Conservation (phyloP, 2,797 vertebrate species). For the Spondyliosoma cantharus region DNA sequence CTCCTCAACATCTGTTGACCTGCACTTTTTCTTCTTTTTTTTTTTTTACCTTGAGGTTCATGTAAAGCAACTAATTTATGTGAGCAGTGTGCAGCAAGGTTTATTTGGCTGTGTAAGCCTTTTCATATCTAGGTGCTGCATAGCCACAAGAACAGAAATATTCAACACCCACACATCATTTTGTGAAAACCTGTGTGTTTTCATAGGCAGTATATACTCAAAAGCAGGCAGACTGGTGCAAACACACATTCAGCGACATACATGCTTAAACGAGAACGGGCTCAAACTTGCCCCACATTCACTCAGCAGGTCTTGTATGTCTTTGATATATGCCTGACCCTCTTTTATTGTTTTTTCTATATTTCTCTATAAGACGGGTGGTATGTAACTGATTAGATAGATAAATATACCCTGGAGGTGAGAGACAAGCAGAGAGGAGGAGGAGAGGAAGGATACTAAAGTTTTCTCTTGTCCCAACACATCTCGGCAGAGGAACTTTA, state of each 20-base stretch:
- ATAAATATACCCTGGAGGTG: slow-evolving; percentile 79
- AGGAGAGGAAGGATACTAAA: slow-evolving; percentile 66
- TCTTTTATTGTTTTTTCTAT: slow-evolving; percentile 82
- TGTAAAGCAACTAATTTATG: slow-evolving; percentile 34
- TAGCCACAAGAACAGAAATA: slow-evolving; percentile 31
- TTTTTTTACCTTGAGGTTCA: slow-evolving; percentile 22
- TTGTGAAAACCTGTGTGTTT: slow-evolving; percentile 68
- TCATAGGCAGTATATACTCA: slow-evolving; percentile 58
- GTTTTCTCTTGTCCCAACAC: slow-evolving; percentile 77
- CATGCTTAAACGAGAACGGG: slow-evolving; percentile 42
- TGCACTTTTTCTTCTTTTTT: slow-evolving; percentile 31
- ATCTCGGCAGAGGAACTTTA: slow-evolving; percentile 72
- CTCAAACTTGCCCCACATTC: slow-evolving; percentile 66
- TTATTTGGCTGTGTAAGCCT: slow-evolving; percentile 30
- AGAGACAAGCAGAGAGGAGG: slow-evolving; percentile 54
- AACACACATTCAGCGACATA: slow-evolving; percentile 36
- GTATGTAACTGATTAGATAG: slow-evolving; percentile 83
- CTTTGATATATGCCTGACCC: slow-evolving; percentile 84
- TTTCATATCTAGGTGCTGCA: slow-evolving; percentile 39
- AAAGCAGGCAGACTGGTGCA: slow-evolving; percentile 47
- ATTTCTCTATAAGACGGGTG: slow-evolving; percentile 78
- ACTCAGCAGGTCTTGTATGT: slow-evolving; percentile 76
- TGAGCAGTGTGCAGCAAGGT: slow-evolving; percentile 20
- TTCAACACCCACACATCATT: slow-evolving; percentile 63
- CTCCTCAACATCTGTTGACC: slow-evolving; percentile 67